A percentile compares a stretch with the other conserved stretches of the same genome.
Conservation (phyloP, 1,140 invertebrate species). For the Aphelenchoides besseyi region DNA sequence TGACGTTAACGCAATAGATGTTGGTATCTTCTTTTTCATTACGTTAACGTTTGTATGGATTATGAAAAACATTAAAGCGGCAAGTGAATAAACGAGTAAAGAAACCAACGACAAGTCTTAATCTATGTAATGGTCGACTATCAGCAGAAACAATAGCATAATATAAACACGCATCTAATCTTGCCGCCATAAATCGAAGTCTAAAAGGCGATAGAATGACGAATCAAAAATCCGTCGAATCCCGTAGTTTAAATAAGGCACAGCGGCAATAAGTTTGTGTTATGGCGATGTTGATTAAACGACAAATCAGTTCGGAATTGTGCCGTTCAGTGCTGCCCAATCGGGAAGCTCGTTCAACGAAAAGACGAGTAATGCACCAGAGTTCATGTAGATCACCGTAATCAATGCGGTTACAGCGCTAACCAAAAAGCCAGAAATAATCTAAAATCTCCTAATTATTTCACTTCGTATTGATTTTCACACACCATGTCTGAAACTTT, state of each 20-base stretch:
- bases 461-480: conserved; percentile 8
- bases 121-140: too few relatives aligned
- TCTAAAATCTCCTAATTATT: conserved; percentile 43
- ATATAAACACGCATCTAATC: too few relatives aligned
- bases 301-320: background rate
- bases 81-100: background rate
- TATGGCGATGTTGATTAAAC: conserved; percentile 1
- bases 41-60: background rate
- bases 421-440: conserved; percentile 41
- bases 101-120: too few relatives aligned
- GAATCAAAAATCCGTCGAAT: background rate
- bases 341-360: conserved; percentile 36
- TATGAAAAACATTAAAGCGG: too few relatives aligned
- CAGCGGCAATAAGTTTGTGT: background rate
- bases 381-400: conserved; percentile 37
- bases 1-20: background rate
- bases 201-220: background rate
- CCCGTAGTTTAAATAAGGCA: conserved; percentile 3
- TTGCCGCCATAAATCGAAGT: background rate
- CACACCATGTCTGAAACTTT: conserved; percentile 63
- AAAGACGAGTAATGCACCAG: conserved; percentile 44
- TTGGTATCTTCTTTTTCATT: background rate
- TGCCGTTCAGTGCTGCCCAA: conserved; percentile 30
- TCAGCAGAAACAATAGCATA: too few relatives aligned
- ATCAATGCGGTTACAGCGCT: conserved; percentile 33